Evolutionary conservation across 2,113 vertebrate species (phyloP), one percentile per base, ranked within the genome.

Genomic region (Ondatra zibethicus): DNA sequence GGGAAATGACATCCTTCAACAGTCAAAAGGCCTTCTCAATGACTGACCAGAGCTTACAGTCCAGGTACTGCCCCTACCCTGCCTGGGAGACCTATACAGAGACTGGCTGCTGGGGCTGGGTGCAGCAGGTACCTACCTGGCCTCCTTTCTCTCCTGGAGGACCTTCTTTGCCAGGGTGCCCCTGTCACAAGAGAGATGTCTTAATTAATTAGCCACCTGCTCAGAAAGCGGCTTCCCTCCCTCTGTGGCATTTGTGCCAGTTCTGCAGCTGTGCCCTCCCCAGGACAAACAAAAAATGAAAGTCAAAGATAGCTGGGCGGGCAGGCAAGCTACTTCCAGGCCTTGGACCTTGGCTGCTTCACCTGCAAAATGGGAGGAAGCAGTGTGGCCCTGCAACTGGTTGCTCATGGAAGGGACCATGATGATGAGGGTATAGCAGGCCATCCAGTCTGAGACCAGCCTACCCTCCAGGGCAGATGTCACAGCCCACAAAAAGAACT

Each of bases 141-240:
- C 98, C 98, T 52, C 99, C 99, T 98, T 99, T 99, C 97, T 99
- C 99, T 96, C 99, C 99, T 7, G 98, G 66, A 75, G 99, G 99
- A 45, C 99, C 99, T 97, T 99, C 99, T 98, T 99, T 99, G 97
- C 99, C 99, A 66, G 99, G 99, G 97, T 99, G 99, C 96, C 99
- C 99, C 99, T 99, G 95, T 95, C 36, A 97, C 58, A 94, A 55
- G 85, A 92, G 33, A 96, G 33, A 31, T 85, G 0, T 4, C 17
- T 17, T 4, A 0, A 17, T 96, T 3, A 72, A 76, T 63, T 39
- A 31, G 3, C 25, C 0, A 0, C 47, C 1, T 3, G 50, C 63
- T 68, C 50, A 8, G 47, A 50, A 95, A 7, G 19, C 29, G 14
- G n/a, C 14, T 13, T n/a, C n/a, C 33, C 77, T 36, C 0, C 13